These are phyloP conservation scores for Hydrophis major DNA, from an alignment of 2,797 vertebrate species.

Conservation along the genomic window DNA sequence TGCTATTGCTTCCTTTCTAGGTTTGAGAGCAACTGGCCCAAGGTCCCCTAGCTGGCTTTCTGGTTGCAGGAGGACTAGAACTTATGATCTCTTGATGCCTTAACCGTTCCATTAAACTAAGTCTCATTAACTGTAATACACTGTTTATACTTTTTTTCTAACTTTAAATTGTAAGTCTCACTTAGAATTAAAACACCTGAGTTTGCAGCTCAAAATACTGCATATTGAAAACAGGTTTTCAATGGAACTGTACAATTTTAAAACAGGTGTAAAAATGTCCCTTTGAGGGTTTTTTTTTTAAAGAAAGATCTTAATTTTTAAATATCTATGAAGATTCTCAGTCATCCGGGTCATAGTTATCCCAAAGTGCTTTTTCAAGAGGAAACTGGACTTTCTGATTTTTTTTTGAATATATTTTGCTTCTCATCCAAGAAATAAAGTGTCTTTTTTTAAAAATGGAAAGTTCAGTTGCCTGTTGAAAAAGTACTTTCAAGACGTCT, in stretches of 20 bases:
- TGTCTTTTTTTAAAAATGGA: no score
- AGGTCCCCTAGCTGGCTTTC: neutral
- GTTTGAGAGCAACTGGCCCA: neutral
- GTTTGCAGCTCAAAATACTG: constrained; percentile 33
- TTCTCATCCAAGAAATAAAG: no score
- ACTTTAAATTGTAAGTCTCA: constrained; percentile 11
- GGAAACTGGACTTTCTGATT: no score
- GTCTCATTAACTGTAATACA: neutral
- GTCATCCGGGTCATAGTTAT: no score
- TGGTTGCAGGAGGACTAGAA: neutral
- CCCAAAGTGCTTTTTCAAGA: no score
- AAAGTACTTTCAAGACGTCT: no score
- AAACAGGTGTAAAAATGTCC: neutral
- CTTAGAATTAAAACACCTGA: constrained; percentile 28
- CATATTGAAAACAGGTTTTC: neutral
- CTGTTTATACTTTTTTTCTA: neutral
- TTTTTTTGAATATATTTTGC: no score
- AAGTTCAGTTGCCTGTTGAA: no score
- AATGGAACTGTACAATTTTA: constrained; percentile 1
- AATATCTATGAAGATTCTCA: no score
- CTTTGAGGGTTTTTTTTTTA: neutral
- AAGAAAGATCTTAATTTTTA: neutral
- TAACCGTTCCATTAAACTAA: neutral
- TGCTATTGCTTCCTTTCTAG: neutral
- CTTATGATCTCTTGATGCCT: neutral